Evolutionary conservation across 1,140 invertebrate species (phyloP).

Genomic region (Macrocentrus cingulum): DNA sequence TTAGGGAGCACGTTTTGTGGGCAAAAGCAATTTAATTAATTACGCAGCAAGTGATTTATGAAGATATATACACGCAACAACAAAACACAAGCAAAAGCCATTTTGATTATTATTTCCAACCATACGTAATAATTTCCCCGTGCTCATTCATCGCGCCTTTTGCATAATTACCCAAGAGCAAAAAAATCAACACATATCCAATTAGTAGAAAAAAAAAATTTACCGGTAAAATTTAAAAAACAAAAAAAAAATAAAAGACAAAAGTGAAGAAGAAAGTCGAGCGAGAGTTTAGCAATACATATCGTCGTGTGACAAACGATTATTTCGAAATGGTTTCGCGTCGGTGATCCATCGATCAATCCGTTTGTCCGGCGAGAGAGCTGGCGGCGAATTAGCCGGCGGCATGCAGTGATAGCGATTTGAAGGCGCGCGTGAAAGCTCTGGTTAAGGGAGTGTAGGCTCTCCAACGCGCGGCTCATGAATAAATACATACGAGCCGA

Average conservation of each 20-base stretch:
- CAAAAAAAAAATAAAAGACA: conserved; percentile 13
- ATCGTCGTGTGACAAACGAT: conserved; percentile 30
- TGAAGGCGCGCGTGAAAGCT: conserved; percentile 18
- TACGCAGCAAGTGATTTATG: not conserved
- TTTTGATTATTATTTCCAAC: not conserved
- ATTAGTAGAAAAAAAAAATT: not conserved
- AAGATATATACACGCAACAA: not conserved
- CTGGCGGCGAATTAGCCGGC: conserved; percentile 17
- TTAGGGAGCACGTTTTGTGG: not conserved
- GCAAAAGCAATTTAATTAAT: conserved; percentile 2
- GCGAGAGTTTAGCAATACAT: conserved; percentile 6
- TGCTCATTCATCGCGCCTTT: not conserved
- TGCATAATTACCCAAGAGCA: too few relatives aligned
- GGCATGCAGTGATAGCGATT: conserved; percentile 11
- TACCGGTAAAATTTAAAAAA: conserved; percentile 7
- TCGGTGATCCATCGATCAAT: conserved; percentile 31
- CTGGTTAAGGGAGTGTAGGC: conserved; percentile 11
- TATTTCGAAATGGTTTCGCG: conserved; percentile 28
- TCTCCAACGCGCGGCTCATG: conserved; percentile 30
- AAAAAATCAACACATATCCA: not conserved
- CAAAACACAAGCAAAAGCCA: not conserved
- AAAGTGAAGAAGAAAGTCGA: conserved; percentile 16
- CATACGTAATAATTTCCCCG: not conserved
- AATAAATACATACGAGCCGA: conserved; percentile 43
- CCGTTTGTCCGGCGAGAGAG: conserved; percentile 22